Evolutionary conservation across 1,140 invertebrate species (phyloP), one percentile per base, ranked within the genome.

Genomic region (Cherax quadricarinatus): DNA sequence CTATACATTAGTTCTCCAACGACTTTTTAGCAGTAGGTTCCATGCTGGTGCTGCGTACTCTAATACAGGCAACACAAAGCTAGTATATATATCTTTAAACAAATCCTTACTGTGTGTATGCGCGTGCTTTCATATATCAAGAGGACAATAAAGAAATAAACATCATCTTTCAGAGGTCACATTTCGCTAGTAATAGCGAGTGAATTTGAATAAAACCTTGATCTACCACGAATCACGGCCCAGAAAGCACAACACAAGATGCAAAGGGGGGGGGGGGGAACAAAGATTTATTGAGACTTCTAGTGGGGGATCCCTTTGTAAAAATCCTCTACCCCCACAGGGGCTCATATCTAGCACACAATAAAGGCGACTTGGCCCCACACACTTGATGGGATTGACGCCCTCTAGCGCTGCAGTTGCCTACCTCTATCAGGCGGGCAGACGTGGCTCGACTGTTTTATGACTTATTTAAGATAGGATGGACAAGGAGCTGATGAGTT

Each of bases 401-500:
- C 53, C 57, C 89, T 86, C 73, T 48, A 49, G 49, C 18, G 66
- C 83, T 70, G 89, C 83, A 86, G 89, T 91, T 62, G 89, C 89
- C 84, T 86, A 51, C 83, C 89, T 48, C 89, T 86, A 86, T 91
- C 89, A 91, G 83, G 48, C 30, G 53, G 57, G 89, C 79, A 86
- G 89, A 91, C 89, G 89, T 91, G 89, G 89, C 84, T 62, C 73
- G 89, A 91, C 89, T 91, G 89, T 91, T 91, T 91, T 91, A 91
- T 91, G 89, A 91, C 89, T 91, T 91, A 91, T 91, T 91, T 91
- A 91, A 86, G 89, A 91, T 86, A 83, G 89, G 84, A 86, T 86
- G 89, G 89, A 91, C 89, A 91, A 91, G 89, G 84, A 91, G 86
- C 89, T 91, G 89, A 91, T 91, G 89, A 91, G 89, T 91, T 91